Percentiles rank a stretch among this genome's conserved stretches.
Conservation (phyloP, 2,113 vertebrate species). For the Asarcornis scutulata region DNA sequence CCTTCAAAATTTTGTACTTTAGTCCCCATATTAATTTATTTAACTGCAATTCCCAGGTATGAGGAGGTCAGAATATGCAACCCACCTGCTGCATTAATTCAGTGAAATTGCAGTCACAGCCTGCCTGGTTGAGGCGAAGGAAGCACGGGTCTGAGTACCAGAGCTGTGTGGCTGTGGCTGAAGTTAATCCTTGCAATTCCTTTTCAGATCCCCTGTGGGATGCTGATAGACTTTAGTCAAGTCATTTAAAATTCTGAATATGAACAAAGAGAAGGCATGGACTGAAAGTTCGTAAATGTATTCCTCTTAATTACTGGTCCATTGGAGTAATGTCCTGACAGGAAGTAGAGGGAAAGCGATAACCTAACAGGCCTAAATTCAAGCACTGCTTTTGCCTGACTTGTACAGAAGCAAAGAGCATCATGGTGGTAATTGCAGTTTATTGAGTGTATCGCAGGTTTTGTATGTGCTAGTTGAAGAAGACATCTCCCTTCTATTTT, state of each 20-base stretch:
- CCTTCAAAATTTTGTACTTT: background rate
- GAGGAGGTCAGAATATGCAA: background rate
- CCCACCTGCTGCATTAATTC: background rate
- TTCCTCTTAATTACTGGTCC: background rate
- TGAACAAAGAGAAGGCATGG: background rate
- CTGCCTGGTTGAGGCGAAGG: background rate
- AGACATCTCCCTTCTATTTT: background rate
- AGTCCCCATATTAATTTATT: background rate
- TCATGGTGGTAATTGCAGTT: background rate
- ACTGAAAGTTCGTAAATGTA: background rate
- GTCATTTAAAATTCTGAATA: background rate
- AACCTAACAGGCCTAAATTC: background rate
- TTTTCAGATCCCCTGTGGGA: background rate
- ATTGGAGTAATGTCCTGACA: background rate
- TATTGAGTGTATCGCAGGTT: background rate
- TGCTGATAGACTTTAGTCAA: background rate
- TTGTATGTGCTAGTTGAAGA: background rate
- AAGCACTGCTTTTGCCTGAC: background rate
- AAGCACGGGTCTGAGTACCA: background rate
- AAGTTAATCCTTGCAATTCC: background rate
- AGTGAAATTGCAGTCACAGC: background rate
- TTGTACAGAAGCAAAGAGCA: background rate
- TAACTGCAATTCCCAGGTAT: background rate
- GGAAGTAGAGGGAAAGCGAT: background rate
- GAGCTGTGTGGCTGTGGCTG: fast-evolving